Percentiles rank a stretch among this genome's conserved stretches.
phyloP scores from a whole-genome alignment of 2,888 invertebrate species.

The Meteorus colon region DNA sequence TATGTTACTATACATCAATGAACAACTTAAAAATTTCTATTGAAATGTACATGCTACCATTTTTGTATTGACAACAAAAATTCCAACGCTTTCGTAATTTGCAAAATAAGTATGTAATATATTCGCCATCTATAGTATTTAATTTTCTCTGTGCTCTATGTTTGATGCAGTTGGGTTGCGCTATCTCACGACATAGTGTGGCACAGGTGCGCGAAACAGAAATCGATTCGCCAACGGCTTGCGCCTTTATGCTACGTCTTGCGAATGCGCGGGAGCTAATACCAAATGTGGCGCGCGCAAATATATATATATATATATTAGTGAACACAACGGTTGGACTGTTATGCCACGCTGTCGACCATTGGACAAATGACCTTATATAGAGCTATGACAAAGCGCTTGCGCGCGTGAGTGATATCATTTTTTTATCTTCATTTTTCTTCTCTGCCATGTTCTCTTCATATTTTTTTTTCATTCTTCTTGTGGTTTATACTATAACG shows the following conservation, averaged over 20 bases:
- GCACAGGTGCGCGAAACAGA: conserved; percentile 30
- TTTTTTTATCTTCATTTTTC: not conserved
- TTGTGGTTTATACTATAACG: not conserved
- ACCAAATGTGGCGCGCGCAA: conserved; percentile 17
- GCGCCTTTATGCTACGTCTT: not conserved
- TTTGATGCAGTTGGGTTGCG: conserved; percentile 5
- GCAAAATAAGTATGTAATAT: not conserved
- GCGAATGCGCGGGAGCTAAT: conserved; percentile 13
- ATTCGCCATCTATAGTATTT: not conserved
- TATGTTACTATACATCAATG: not conserved
- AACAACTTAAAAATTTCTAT: not conserved
- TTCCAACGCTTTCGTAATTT: conserved; percentile 7
- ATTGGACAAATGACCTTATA: conserved; percentile 60
- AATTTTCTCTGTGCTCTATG: not conserved
- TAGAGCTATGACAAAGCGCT: conserved; percentile 43
- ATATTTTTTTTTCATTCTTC: not conserved
- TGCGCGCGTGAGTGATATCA: conserved; percentile 8
- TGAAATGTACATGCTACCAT: not conserved
- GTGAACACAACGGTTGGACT: conserved; percentile 21
- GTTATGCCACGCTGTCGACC: conserved; percentile 28
- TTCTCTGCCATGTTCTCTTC: conserved; percentile 18
- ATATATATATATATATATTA: not conserved
- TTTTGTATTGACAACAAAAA: not conserved
- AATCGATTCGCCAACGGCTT: conserved; percentile 24
- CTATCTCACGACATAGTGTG: conserved; percentile 22